Base-by-base conservation (phyloP, 2,888 invertebrate species). In the Pristionchus arcanus region DNA sequence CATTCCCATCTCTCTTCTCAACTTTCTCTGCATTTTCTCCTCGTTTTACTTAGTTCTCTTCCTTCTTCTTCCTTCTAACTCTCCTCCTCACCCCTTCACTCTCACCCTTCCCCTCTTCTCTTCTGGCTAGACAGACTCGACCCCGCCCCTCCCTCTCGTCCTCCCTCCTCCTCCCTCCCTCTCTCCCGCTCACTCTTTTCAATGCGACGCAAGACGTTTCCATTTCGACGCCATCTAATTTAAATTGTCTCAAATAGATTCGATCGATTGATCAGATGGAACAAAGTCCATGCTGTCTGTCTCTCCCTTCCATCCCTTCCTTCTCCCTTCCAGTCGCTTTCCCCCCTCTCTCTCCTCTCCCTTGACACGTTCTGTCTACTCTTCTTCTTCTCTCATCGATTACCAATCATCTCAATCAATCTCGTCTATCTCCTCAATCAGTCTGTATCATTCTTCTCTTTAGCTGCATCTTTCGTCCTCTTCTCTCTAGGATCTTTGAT, bases 81-180 rank as follows among this genome's bases (percentile, higher is more conserved):
- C 31, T 25, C 63, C 86, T 42, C 11, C 86, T 42, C 16, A 42
- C 37, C 55, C 31, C 66, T 49, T 34, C 34, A 42, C 49, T 84
- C 84, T 11, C 31, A 25, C 84, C 37, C 31, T 63, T n/a, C 86
- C 55, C 31, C 86, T 21, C 37, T 7, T 31, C 66, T 85, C 66
- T 66, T 13, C 59, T 66, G 86, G 86, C 66, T 86, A 66, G 86
- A 66, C 66, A 63, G 63, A 34, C n/a, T 4, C 86, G 31, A 19
- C 86, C 28, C 63, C 63, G n/a, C 86, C 66, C 66, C 86, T 25
- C 42, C 86, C 11, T 11, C n/a, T 63, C 31, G 42, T n/a, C 37
- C 34, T 21, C 31, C n/a, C 42, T 34, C n/a, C 66, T 63, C 66
- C 66, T 31, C 83, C 85, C 31, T 28, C 85, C n/a, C 63, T 53